These are phyloP conservation scores for Puffinus mauretanicus DNA, from an alignment of 2,113 vertebrate genomes.

Conservation along the genomic window DNA sequence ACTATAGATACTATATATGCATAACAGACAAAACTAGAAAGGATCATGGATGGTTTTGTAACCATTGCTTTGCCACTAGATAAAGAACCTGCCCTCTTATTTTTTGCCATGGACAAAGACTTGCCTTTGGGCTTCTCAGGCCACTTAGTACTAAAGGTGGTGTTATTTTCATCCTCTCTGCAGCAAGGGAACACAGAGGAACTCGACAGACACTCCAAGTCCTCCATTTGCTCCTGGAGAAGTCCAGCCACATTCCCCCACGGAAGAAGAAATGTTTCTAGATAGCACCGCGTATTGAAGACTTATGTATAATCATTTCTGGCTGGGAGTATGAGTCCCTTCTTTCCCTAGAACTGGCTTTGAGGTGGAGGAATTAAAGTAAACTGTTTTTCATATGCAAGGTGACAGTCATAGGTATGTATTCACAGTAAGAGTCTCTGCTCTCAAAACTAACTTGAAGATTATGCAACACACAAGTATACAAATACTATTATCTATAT, in stretches of 20 bases:
- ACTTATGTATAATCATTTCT: not conserved
- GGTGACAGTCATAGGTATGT: not conserved
- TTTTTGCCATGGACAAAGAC: not conserved
- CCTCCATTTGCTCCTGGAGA: not conserved
- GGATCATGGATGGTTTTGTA: not conserved
- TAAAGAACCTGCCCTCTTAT: not conserved
- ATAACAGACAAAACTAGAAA: not conserved
- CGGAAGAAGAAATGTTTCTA: not conserved
- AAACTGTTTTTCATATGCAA: not conserved
- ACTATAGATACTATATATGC: accelerated
- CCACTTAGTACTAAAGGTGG: not conserved
- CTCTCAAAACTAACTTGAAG: not conserved
- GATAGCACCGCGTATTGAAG: not conserved
- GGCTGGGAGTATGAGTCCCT: not conserved
- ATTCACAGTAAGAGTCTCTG: not conserved
- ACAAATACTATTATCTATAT: not conserved
- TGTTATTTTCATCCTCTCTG: not conserved
- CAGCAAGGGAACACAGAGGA: not conserved
- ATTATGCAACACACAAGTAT: not conserved
- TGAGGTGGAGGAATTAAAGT: not conserved
- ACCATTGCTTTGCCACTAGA: not conserved
- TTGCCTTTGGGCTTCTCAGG: not conserved
- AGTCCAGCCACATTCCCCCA: not conserved
- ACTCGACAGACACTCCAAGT: not conserved
- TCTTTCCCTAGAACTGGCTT: not conserved